These are phyloP conservation scores for Neoarius graeffei DNA, from an alignment of 2,113 vertebrate genomes.

Conservation along the genomic window DNA sequence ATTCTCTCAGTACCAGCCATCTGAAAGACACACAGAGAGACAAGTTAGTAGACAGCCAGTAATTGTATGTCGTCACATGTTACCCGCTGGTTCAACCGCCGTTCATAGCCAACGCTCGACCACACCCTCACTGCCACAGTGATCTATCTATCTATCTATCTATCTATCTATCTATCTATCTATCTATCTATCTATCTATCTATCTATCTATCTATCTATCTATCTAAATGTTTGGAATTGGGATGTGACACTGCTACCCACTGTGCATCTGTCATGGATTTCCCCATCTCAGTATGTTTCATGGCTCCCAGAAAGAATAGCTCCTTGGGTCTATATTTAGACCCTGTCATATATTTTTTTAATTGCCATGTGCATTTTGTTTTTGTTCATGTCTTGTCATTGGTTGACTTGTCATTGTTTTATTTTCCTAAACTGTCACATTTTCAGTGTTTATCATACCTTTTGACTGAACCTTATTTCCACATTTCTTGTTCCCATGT, in stretches of 20 bases:
- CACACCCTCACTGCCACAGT: no score
- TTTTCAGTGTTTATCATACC: no score
- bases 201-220: not conserved
- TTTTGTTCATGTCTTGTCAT: not conserved
- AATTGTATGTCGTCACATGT: no score
- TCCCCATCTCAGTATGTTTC: not conserved
- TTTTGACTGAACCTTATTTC: not conserved
- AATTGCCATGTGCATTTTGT: no score
- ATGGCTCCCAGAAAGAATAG: not conserved
- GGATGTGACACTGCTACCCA: no score
- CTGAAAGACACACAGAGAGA: no score
- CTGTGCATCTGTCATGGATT: not conserved
- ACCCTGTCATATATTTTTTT: not conserved
- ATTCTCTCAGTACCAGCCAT: no score
- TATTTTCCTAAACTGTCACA: not conserved
- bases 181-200: not conserved
- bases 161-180: no score
- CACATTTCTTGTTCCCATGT: not conserved
- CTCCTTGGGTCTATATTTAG: not conserved
- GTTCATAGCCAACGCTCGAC: no score
- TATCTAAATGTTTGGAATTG: not conserved
- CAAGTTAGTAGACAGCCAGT: no score
- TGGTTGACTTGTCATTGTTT: not conserved
- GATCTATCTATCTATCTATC: no score
- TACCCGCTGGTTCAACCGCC: no score